Conservation (phyloP, 2,797 vertebrate genomes). For the Sebastes cheni region DNA sequence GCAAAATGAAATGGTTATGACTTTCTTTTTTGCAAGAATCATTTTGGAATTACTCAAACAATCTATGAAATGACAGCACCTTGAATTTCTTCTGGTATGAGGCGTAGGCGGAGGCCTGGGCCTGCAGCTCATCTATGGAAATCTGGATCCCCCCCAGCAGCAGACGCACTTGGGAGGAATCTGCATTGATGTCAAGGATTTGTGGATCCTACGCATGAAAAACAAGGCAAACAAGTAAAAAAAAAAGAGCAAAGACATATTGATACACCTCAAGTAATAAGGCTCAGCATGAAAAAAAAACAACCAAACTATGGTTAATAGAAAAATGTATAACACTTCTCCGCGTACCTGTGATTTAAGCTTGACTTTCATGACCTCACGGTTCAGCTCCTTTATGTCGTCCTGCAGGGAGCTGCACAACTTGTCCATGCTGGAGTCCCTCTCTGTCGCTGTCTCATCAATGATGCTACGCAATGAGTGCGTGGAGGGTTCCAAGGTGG, state of each 20-base stretch:
- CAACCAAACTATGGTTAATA: neutral
- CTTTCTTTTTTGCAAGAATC: neutral
- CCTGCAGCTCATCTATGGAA: constrained; percentile 84
- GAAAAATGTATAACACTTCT: neutral
- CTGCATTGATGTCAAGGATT: constrained; percentile 83
- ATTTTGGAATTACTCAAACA: neutral
- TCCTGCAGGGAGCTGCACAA: constrained; percentile 82
- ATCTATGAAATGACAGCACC: constrained; percentile 67
- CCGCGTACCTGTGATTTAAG: constrained; percentile 79
- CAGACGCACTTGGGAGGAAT: constrained; percentile 74
- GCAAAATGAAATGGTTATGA: neutral
- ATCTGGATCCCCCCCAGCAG: constrained; percentile 80
- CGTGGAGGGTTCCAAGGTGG: constrained; percentile 82
- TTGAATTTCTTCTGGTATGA: constrained; percentile 90
- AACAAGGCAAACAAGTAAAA: neutral
- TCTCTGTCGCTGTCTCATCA: constrained; percentile 72
- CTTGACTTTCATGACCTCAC: constrained; percentile 78
- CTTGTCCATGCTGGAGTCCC: constrained; percentile 76
- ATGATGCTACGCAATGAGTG: constrained; percentile 74
- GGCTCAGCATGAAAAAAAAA: neutral
- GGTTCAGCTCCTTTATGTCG: constrained; percentile 83
- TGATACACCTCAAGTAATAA: neutral
- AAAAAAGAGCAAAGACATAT: neutral
- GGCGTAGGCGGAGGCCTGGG: constrained; percentile 81
- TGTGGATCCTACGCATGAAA: constrained; percentile 79